Percentiles rank a stretch among this genome's conserved stretches.
phyloP scores from a whole-genome alignment of 2,113 vertebrate species.

The Antidorcas marsupialis region DNA sequence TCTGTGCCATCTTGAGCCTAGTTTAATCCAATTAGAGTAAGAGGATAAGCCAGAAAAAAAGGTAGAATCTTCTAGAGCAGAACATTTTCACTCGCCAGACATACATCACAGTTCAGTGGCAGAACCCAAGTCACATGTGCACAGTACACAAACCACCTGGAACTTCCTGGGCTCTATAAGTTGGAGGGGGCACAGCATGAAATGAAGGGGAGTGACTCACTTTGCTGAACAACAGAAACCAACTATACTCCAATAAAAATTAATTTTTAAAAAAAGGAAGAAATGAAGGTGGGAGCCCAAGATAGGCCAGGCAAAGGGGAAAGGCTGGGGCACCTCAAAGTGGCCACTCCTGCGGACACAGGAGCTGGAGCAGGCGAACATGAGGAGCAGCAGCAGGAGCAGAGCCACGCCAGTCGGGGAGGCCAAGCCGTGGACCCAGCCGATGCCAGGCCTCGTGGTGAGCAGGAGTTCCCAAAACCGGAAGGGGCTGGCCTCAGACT shows the following conservation, averaged over 20 bases:
- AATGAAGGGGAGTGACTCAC: neutral
- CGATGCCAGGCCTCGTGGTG: slow-evolving; percentile 80
- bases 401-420: slow-evolving; percentile 83
- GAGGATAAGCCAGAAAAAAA: neutral
- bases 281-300: neutral
- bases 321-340: slow-evolving; percentile 83
- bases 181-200: neutral
- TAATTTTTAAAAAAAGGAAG: neutral
- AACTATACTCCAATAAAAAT: neutral
- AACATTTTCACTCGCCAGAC: neutral
- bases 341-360: slow-evolving; percentile 87
- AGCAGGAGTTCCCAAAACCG: slow-evolving; percentile 86
- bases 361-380: slow-evolving; percentile 87
- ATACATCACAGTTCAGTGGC: neutral
- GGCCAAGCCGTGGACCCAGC: slow-evolving; percentile 83
- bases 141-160: neutral
- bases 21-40: neutral
- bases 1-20: neutral
- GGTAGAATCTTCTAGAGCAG: neutral
- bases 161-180: neutral
- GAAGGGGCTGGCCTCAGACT: neutral
- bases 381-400: slow-evolving; percentile 82
- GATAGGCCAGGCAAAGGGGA: neutral
- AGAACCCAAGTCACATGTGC: neutral
- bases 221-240: slow-evolving; percentile 45